These are phyloP conservation scores for Zaprionus bogoriensis DNA, from an alignment of 2,888 invertebrate genomes.

Conservation along the genomic window DNA sequence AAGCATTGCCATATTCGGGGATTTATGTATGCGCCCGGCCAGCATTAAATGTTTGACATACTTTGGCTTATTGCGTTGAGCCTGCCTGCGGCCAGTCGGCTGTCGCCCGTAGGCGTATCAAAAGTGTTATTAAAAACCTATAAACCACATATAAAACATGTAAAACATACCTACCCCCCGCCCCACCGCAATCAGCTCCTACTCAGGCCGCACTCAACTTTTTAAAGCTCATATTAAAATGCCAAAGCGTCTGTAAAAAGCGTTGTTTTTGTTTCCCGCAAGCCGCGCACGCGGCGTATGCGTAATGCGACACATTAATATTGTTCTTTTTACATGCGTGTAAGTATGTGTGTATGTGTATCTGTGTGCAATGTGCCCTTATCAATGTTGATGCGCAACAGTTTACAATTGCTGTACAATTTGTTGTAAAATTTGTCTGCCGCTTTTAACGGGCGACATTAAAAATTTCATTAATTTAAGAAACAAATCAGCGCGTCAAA, in stretches of 20 bases:
- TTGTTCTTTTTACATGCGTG: conserved; percentile 6
- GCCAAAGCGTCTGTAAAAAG: conserved; percentile 51
- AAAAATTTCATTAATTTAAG: conserved; percentile 57
- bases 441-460: conserved; percentile 46
- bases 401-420: conserved; percentile 55
- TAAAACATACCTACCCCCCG: not conserved
- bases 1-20: conserved; percentile 18
- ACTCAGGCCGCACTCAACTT: conserved; percentile 30
- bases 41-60: conserved; percentile 60
- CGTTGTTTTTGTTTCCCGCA: conserved; percentile 20
- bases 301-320: conserved; percentile 55
- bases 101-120: conserved; percentile 42
- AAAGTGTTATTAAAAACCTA: conserved; percentile 70
- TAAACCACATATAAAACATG: conserved; percentile 40
- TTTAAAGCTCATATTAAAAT: conserved; percentile 62
- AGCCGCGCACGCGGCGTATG: conserved; percentile 39
- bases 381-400: conserved; percentile 71
- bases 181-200: not conserved
- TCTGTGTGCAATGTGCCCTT: conserved; percentile 33
- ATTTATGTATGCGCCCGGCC: conserved; percentile 40
- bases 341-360: not conserved
- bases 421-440: conserved; percentile 34
- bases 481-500: conserved; percentile 11
- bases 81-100: conserved; percentile 19
- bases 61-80: conserved; percentile 34